Conservation (phyloP, 2,888 invertebrate genomes). For the Vesta saturnalis region DNA sequence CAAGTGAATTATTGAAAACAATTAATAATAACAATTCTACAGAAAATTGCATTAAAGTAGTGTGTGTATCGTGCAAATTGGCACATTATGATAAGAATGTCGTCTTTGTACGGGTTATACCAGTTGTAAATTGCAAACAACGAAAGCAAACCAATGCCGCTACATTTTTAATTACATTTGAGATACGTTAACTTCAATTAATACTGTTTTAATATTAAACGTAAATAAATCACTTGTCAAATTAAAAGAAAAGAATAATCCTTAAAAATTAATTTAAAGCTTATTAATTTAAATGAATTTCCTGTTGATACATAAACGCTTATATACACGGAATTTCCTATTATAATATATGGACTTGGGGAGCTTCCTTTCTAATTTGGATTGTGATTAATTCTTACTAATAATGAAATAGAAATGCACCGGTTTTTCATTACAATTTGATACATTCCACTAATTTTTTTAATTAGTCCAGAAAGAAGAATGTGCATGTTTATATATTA, state of each 20-base stretch:
- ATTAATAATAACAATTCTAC: constrained; percentile 32
- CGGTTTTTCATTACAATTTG: neutral
- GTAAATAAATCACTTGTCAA: constrained; percentile 16
- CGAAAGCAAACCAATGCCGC: constrained; percentile 14
- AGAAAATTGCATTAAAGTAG: constrained; percentile 30
- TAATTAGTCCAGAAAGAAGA: neutral
- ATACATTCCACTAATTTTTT: neutral
- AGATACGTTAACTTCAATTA: constrained; percentile 24
- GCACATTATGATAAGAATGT: constrained; percentile 36
- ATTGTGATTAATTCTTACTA: neutral
- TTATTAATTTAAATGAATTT: neutral
- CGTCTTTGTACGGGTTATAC: constrained; percentile 21
- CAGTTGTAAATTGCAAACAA: constrained; percentile 14
- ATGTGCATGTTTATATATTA: neutral
- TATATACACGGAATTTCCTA: neutral
- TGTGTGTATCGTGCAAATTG: constrained; percentile 31
- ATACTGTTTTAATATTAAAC: constrained; percentile 19
- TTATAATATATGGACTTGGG: too few species aligned
- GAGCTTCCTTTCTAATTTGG: neutral
- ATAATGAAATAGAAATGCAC: neutral
- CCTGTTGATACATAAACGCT: neutral
- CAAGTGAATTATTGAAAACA: constrained; percentile 30
- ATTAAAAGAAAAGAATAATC: neutral
- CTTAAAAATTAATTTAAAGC: neutral
- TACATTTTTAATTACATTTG: constrained; percentile 25